phyloP scores from a whole-genome alignment of 2,888 invertebrate genomes.

The Schizaphis graminum region DNA sequence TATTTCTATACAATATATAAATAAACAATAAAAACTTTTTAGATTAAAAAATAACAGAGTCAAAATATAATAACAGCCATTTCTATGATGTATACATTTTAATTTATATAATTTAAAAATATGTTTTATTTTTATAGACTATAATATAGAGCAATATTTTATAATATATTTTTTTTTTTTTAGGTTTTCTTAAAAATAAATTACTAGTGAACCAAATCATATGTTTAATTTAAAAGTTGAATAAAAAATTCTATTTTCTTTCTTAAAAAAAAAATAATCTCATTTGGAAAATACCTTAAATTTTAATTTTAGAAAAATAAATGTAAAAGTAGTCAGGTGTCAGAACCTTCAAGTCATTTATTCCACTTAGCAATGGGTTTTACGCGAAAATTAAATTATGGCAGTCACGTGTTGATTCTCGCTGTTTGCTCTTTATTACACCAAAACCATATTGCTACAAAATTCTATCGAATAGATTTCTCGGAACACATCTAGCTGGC shows the following conservation, averaged over 20 bases:
- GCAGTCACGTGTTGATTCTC: constrained; percentile 8
- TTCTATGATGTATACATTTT: not conserved
- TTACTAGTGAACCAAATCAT: not conserved
- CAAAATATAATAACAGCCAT: not conserved
- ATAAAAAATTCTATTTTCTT: constrained; percentile 30
- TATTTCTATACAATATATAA: not conserved
- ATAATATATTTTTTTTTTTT: not conserved
- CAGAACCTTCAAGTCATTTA: constrained; percentile 20
- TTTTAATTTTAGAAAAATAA: not conserved
- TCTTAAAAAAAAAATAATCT: not conserved
- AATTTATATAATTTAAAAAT: not conserved
- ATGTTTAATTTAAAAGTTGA: constrained; percentile 39
- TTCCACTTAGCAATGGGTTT: not conserved
- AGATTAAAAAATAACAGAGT: constrained; percentile 32
- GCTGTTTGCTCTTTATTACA: not conserved
- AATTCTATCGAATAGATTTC: not conserved
- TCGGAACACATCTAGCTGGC: not conserved
- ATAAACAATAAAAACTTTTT: constrained; percentile 32
- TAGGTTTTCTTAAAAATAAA: not conserved
- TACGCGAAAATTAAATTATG: constrained; percentile 14
- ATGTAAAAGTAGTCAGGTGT: not conserved
- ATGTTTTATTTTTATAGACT: not conserved
- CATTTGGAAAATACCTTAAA: not conserved
- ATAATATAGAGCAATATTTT: not conserved
- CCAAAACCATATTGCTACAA: not conserved